Base-by-base conservation (phyloP, 2,797 vertebrate species). In the Arrhamphus sclerolepis region DNA sequence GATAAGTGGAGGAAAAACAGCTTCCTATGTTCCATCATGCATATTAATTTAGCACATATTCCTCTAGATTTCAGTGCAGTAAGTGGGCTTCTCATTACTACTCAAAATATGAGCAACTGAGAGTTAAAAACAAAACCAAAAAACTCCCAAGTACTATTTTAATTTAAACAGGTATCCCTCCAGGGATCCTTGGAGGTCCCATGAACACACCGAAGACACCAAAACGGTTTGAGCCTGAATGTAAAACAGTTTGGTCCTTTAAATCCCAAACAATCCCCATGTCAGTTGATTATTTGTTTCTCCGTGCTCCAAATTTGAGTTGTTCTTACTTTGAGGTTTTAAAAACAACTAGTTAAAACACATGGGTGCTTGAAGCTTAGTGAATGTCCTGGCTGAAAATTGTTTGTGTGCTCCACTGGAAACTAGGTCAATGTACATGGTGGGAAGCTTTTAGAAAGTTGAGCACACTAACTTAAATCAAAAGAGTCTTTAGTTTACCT, bases 351-450 rank as follows among this genome's bases (percentile, higher is more conserved):
- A 28, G 44, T 16, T 18, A 7, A 58, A 46, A 52, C 3, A 17
- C 20, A 13, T 7, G 29, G 44, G 4, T 18, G 63, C 28, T 20
- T 61, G 24, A 13, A 4, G n/a, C 16, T 10, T 8, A n/a, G 34
- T 52, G 20, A 28, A 26, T 17, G 28, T 38, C 38, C 17, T 50
- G 3, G 34, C 19, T 72, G 19, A 24, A 49, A 61, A 14, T 4
- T 38, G 34, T 38, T 38, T 38, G 34, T 38, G 40, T 39, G 46
- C 21, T 34, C 18, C 21, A 3, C 7, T 44, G 9, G 34, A 78
- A 80, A 72, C 38, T 82, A 72, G 83, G 70, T 79, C 78, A 81
- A 0, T 51, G 58, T 34, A 34, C 38, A 52, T 13, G 5, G 19
- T 26, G 38, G 53, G 46, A 3, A 28, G n/a, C 18, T 7, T 21